Base-by-base conservation (phyloP, 2,888 invertebrate genomes). In the Scaptomyza flava region DNA sequence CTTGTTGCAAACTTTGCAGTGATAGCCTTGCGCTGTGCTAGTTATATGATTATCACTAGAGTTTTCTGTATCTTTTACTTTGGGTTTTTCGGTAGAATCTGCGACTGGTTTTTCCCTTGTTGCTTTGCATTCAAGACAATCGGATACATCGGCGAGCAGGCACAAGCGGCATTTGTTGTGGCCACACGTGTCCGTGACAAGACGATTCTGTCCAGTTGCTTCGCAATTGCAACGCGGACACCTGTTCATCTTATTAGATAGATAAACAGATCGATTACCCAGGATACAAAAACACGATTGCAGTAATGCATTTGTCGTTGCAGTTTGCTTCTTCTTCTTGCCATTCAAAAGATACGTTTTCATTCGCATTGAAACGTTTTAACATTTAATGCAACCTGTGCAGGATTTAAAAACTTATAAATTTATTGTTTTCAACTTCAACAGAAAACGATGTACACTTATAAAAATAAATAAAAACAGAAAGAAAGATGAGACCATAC, bases 91-190 rank as follows among this genome's bases (percentile, higher is more conserved):
- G 6, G 30, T 5, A 2, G 17, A 6, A 27, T 12, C 23, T 33
- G 27, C 27, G 6, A 1, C 20, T 14, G 58, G 12, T 3, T 9
- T 5, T 30, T 11, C 36, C 11, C 12, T 30, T 45, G 69, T 47
- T 30, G 41, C 20, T 46, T 67, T 70, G 48, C 91, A 91, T 52
- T 90, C 79, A 5, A 92, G 91, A 87, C 96, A 96, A 12, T 94
- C 94, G 38, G 93, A 91, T 75, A 94, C 95, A 88, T 96, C 96
- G 20, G 93, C 92, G 34, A 96, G 89, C 45, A 96, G 92, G 89
- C 96, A 96, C 72, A 94, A 92, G 79, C 96, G 94, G 90, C 96
- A 96, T 91, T 96, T 96, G 59, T 93, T 93, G 90, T 96, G 96
- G 3, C 96, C 96, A 91, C 96, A 96, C 51, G 93, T 93, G 89